phyloP scores from a whole-genome alignment of 2,797 vertebrate species.

The Bovichtus diacanthus region DNA sequence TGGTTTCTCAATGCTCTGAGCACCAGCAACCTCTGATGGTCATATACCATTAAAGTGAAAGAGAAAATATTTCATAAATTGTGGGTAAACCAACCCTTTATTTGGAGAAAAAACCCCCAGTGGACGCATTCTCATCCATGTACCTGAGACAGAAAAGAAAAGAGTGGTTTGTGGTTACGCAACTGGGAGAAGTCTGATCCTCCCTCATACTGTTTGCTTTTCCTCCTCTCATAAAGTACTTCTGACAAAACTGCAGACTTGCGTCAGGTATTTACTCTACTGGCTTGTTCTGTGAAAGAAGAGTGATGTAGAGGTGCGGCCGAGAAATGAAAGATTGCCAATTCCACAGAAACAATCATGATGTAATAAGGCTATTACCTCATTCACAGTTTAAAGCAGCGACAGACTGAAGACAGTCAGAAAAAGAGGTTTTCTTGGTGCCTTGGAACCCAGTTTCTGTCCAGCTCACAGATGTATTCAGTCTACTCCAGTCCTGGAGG shows the following conservation, averaged over 20 bases:
- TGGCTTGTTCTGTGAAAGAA: not conserved
- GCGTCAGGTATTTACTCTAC: slow-evolving; percentile 23
- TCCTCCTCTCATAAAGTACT: slow-evolving; percentile 35
- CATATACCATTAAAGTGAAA: not conserved
- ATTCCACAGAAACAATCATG: not conserved
- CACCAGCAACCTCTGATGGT: not conserved
- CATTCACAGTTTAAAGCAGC: not conserved
- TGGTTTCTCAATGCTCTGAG: not conserved
- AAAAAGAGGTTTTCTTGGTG: not conserved
- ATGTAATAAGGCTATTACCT: not conserved
- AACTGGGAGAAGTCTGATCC: slow-evolving; percentile 26
- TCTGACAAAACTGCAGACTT: slow-evolving; percentile 17
- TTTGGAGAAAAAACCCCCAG: not conserved
- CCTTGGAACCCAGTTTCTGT: not conserved
- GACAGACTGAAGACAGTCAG: not conserved
- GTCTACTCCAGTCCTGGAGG: not conserved
- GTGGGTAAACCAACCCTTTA: not conserved
- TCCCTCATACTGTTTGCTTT: slow-evolving; percentile 41
- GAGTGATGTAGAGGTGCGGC: not conserved
- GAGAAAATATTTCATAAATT: not conserved
- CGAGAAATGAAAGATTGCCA: not conserved
- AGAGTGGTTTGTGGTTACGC: slow-evolving; percentile 28
- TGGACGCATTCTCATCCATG: not conserved
- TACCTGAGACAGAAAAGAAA: not conserved
- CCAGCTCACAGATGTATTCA: not conserved